Conservation (phyloP, 2,113 vertebrate genomes). For the Labeo rohita region DNA sequence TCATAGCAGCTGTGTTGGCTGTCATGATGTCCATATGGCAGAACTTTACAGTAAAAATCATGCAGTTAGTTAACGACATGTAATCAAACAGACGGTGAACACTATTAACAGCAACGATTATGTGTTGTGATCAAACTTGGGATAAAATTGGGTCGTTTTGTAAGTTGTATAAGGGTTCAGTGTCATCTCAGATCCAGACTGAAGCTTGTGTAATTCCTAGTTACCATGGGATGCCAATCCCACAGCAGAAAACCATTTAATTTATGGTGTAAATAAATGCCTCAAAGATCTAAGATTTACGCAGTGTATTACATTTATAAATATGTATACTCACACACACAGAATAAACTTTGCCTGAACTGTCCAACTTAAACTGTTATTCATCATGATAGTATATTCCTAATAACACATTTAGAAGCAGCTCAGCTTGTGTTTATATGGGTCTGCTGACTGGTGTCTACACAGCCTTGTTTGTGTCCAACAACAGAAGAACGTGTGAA, state of each 20-base stretch:
- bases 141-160: no score
- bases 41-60: no score
- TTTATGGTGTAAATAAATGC: neutral
- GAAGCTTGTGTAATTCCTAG: no score
- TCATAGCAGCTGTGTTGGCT: no score
- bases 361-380: neutral
- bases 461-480: neutral
- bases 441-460: conserved; percentile 5
- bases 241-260: neutral
- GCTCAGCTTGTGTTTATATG: conserved; percentile 14
- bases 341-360: neutral
- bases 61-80: no score
- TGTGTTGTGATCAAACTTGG: no score
- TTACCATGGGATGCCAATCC: no score
- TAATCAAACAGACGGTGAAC: no score
- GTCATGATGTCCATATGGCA: no score
- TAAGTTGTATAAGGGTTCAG: no score
- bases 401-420: neutral
- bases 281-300: neutral
- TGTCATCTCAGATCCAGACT: no score
- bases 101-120: no score
- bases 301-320: neutral
- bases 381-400: neutral
- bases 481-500: conserved; percentile 8
- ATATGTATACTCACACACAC: neutral